These are phyloP conservation scores for Formica selysi DNA, from an alignment of 1,140 invertebrate species.

Conservation along the genomic window DNA sequence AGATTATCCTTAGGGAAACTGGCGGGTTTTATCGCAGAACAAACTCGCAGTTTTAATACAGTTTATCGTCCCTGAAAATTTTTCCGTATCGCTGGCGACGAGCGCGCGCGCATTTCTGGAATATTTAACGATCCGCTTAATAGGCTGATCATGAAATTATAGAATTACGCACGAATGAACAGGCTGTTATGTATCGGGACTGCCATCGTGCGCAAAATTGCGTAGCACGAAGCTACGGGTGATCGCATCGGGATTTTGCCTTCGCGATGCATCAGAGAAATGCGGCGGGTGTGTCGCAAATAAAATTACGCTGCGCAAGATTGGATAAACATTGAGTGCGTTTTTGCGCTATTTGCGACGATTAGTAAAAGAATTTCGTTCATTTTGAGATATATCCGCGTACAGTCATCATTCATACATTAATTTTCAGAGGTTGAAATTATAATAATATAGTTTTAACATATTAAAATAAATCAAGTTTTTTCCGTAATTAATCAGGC, in stretches of 20 bases:
- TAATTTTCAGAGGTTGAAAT: no score
- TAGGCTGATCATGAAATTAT: constrained; percentile 66
- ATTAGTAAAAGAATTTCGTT: neutral
- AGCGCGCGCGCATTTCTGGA: constrained; percentile 17
- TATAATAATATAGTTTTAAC: no score
- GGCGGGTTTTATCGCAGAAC: neutral
- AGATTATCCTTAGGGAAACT: neutral
- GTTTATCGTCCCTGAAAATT: constrained; percentile 39
- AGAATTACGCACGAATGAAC: constrained; percentile 47
- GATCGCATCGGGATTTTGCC: constrained; percentile 38
- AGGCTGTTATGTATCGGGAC: constrained; percentile 41
- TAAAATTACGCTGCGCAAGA: constrained; percentile 16
- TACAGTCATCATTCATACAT: no score
- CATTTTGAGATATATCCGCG: no score
- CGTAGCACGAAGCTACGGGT: constrained; percentile 4
- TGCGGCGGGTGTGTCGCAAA: constrained; percentile 9
- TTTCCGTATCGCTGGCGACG: constrained; percentile 13
- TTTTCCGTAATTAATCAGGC: neutral
- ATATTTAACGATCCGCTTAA: constrained; percentile 74
- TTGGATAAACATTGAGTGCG: constrained; percentile 22
- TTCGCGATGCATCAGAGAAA: constrained; percentile 31
- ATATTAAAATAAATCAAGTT: no score
- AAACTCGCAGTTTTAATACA: neutral
- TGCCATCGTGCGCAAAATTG: constrained; percentile 45
- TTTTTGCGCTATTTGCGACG: neutral